Conservation (phyloP, 1,140 invertebrate species). For the Yoshiicerus persimilis region DNA sequence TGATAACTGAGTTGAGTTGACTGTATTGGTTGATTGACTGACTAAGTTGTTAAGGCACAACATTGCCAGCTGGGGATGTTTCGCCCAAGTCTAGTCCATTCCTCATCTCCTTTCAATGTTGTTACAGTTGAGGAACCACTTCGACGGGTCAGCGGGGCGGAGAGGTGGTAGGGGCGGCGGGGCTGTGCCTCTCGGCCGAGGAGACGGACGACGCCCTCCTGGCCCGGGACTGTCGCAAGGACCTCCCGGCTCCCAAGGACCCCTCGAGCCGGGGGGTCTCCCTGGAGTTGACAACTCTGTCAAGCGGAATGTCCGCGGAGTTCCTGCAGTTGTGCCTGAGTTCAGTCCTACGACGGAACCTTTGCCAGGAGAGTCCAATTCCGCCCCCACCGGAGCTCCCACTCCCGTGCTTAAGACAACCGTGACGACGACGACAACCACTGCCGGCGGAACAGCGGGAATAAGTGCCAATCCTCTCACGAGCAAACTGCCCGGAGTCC, state of each 20-base stretch:
- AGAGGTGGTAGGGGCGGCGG: constrained; percentile 62
- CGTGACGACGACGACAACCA: constrained; percentile 4
- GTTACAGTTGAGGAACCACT: constrained; percentile 48
- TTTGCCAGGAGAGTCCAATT: constrained; percentile 25
- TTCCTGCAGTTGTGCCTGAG: constrained; percentile 53
- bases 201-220: not conserved
- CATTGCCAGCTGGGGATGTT: not conserved
- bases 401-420: constrained; percentile 12
- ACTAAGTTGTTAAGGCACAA: not conserved
- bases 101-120: constrained; percentile 9
- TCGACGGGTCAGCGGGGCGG: constrained; percentile 54
- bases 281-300: not conserved
- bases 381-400: constrained; percentile 4
- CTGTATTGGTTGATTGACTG: not conserved
- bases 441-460: constrained; percentile 26
- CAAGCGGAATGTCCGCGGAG: constrained; percentile 50
- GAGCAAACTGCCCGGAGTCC: constrained; percentile 45
- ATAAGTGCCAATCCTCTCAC: constrained; percentile 48
- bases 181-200: not conserved
- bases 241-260: not conserved
- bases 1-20: constrained; percentile 11
- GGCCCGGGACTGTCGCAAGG: constrained; percentile 13
- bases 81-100: not conserved
- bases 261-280: not conserved
- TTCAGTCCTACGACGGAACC: constrained; percentile 50